Base-by-base conservation (phyloP, 2,888 invertebrate species). In the Keiferia lycopersicella region DNA sequence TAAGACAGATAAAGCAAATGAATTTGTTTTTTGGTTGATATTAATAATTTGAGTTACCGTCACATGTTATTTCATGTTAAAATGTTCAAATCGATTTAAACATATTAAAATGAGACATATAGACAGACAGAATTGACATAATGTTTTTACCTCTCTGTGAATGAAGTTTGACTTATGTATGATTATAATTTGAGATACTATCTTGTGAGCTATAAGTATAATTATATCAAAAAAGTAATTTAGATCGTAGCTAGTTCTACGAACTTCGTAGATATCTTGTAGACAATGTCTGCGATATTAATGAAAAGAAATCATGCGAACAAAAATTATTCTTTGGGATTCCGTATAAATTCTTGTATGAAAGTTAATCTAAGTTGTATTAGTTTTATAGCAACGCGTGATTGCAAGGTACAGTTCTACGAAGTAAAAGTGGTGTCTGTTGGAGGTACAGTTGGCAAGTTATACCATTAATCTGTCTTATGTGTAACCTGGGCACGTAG, bases 381-480 rank as follows among this genome's bases (percentile, higher is more conserved):
- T 41, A 41, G 41, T 41, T 45, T 45, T 45, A 45, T 16, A 45
- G 45, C 7, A 45, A 45, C 45, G 8, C 45, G 45, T 45, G 45
- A 45, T 45, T 45, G 45, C 45, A 45, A 45, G 45, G 45, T 45
- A 16, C 18, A 20, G 20, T 20, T 50, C 18, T 8, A 50, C 50
- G 50, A 11, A 50, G 50, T 50, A 50, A 50, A 50, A 50, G 50
- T 50, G 50, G 20, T 50, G 50, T 50, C 20, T 50, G 18, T 50
- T 50, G 20, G 50, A 50, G 50, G 50, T 50, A 50, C 20, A 50
- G 50, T 50, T 50, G 18, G 50, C 11, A 50, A 50, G 50, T 50
- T 50, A 20, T 50, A 20, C 50, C 50, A 50, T 50, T 50, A 50
- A 50, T 50, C 50, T 18, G 50, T 18, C 50, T 50, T 20, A 50